Evolutionary conservation across 2,888 invertebrate genomes (phyloP), one percentile per base, ranked within the genome.

Genomic region (Prosapia bicincta): DNA sequence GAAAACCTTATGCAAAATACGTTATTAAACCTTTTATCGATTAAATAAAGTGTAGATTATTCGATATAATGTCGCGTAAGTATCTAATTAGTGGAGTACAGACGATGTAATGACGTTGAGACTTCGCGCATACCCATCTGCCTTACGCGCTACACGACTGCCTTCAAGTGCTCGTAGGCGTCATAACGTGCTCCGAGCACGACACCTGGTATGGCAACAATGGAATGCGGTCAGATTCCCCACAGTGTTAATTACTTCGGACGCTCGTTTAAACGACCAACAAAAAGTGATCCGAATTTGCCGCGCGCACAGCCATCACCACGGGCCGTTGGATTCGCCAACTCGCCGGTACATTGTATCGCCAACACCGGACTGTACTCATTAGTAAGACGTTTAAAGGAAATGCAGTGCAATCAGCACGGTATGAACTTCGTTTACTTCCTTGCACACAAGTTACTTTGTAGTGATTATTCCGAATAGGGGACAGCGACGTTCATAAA

Each of bases 221-320:
- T 15, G 32, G 68, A 73, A 73, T 73, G 73, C 15, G 68, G 73
- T 66, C 67, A 68, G 43, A 73, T 73, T 73, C 73, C 73, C 13
- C 67, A 0, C 43, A 25, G 73, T 73, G 73, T 73, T 73, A 73
- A 73, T 73, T 73, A 73, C 73, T n/a, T n/a, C 28, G 68, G 7
- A 15, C 68, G 26, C 73, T 73, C 73, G 69, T 73, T 73, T 69
- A 54, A 54, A 54, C 54, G 13, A 20, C 20, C 20, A 54, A 54
- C 54, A 54, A 54, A 54, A 54, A 54, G 54, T 20, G 54, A 54
- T 6, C 54, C 54, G 54, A 54, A 54, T 54, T 20, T 20, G 54
- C 54, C 20, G 54, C 54, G 54, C 20, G 20, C 38, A 38, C 15
- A 38, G 13, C 10, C 38, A 38, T 38, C 38, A 38, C 38, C 38